Base-by-base conservation (phyloP, 2,888 invertebrate genomes). In the Heliconius ethilla region DNA sequence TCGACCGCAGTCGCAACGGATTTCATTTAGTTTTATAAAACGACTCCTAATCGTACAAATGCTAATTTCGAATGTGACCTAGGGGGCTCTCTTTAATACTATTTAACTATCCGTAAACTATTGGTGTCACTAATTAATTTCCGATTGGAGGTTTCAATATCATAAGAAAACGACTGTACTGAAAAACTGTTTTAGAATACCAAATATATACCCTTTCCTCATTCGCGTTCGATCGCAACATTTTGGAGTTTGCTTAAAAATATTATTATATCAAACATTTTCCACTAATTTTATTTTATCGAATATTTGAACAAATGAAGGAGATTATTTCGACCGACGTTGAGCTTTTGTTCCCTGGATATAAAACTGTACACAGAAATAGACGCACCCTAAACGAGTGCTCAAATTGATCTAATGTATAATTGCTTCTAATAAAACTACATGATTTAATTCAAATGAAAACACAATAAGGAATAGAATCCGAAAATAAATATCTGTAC, bases 11-110 rank as follows among this genome's bases (percentile, higher is more conserved):
- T 66, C 78, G 73, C 76, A 79, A 79, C 81, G 80, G 78, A 55
- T 73, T 77, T 81, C 86, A 85, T 88, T 86, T 84, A 84, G 84
- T 85, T 87, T 88, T 91, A 91, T 86, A 93, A 92, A 92, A 92
- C 87, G 91, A 90, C 88, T 90, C 90, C 18, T 93, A 92, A 89
- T 90, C 88, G 89, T 92, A 93, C 90, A 93, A 93, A 93, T 90
- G 91, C 93, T 93, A 93, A 89, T 72, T 86, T 87, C 88, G 84
- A 92, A 92, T 90, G 87, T 89, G 88, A 87, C 85, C 90, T 91
- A 92, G 87, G 87, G 88, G 89, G 86, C 86, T 89, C 87, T 86
- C 85, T 86, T 91, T 91, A 91, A 85, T 81, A 86, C 90, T 93
- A 92, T 87, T 82, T 87, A 89, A 86, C 89, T 92, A 91, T 86